phyloP scores from a whole-genome alignment of 2,888 invertebrate genomes.

The Yponomeuta cagnagella region DNA sequence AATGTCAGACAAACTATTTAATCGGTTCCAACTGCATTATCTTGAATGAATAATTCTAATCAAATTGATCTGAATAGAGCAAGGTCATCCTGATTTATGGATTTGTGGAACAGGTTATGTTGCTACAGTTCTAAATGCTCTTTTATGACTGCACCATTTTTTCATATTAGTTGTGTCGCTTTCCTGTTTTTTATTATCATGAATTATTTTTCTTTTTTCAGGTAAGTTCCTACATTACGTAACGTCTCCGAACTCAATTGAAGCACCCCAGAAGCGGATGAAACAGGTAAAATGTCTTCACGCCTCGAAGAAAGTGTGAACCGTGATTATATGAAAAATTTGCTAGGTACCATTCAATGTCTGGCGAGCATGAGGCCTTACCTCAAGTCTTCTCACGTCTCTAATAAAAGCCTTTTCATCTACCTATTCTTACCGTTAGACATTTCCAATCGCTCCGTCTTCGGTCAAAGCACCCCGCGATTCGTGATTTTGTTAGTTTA shows the following conservation, averaged over 20 bases:
- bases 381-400: background rate
- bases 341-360: background rate
- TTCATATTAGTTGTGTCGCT: background rate
- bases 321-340: background rate
- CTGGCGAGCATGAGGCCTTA: background rate
- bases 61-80: background rate
- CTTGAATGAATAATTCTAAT: background rate
- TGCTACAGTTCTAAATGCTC: background rate
- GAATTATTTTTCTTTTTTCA: background rate
- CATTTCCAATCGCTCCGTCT: conserved; percentile 32
- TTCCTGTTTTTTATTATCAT: background rate
- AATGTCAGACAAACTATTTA: background rate
- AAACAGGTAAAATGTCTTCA: no score
- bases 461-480: background rate
- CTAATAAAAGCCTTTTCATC: background rate
- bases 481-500: background rate
- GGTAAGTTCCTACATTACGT: background rate
- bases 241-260: background rate
- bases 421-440: conserved; percentile 35
- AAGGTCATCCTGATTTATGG: background rate
- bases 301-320: background rate
- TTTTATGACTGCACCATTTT: no score
- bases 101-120: background rate
- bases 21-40: background rate
- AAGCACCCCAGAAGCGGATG: no score